phyloP scores from a whole-genome alignment of 2,888 invertebrate species.

The Lithophane ornitopus region DNA sequence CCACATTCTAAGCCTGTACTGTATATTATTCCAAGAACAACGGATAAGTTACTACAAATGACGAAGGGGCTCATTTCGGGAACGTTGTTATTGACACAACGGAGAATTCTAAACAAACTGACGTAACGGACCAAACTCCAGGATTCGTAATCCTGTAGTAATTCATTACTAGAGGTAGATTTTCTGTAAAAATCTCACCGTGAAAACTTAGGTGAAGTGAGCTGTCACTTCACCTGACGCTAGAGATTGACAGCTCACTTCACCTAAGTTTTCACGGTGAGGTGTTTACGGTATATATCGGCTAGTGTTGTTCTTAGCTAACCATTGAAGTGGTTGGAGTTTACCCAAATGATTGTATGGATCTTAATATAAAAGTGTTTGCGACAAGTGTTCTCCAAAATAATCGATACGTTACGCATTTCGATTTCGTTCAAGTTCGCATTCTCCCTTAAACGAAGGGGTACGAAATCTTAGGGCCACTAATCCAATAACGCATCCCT shows the following conservation, averaged over 20 bases:
- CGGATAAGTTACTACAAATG: slow-evolving; percentile 69
- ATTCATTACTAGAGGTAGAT: too few relatives aligned
- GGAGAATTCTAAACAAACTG: slow-evolving; percentile 61
- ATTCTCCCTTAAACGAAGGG: slow-evolving; percentile 70
- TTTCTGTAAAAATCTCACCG: too few relatives aligned
- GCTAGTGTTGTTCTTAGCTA: slow-evolving; percentile 14
- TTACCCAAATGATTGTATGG: slow-evolving; percentile 18
- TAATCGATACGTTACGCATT: slow-evolving; percentile 52
- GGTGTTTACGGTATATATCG: too few relatives aligned
- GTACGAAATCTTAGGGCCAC: slow-evolving; percentile 74
- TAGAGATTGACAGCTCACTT: too few relatives aligned
- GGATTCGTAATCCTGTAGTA: too few relatives aligned
- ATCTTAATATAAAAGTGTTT: slow-evolving; percentile 11
- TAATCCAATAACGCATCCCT: slow-evolving; percentile 84
- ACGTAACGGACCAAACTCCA: slow-evolving; percentile 27
- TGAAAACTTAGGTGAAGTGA: too few relatives aligned
- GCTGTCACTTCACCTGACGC: too few relatives aligned
- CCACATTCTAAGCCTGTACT: slow-evolving; percentile 84
- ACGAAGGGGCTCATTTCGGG: slow-evolving; percentile 52
- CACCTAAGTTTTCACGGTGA: too few relatives aligned
- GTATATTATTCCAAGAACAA: slow-evolving; percentile 85
- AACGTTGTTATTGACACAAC: slow-evolving; percentile 63
- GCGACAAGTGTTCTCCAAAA: slow-evolving; percentile 39
- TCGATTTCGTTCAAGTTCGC: slow-evolving; percentile 59
- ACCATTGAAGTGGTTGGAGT: slow-evolving; percentile 45